Evolutionary conservation across 2,113 vertebrate species (phyloP), one percentile per base, ranked within the genome.

Genomic region (Heliornis fulica): DNA sequence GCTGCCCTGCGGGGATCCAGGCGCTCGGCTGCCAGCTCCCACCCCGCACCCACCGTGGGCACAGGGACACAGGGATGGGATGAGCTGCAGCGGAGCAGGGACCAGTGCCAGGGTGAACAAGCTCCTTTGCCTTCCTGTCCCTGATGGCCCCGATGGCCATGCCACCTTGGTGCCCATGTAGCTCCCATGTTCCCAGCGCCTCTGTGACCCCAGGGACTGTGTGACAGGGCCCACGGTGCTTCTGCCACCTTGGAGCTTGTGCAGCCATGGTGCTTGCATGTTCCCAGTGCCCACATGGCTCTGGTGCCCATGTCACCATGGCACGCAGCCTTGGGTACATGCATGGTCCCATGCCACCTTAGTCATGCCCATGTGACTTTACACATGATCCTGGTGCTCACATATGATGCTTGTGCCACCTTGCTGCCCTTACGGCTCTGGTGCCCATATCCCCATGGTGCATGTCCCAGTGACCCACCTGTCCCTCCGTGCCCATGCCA

Each of bases 321-420:
- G 14, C 34, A 32, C 22, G 2, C 5, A 5, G 28, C 31, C 32
- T 15, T 1, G 6, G 6, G 31, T 26, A 8, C n/a, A 34, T 23
- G 4, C 22, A 7, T 13, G 21, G 11, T 70, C 32, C 57, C 13
- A 5, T 21, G 77, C 15, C 34, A 18, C 50, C 43, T 72, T 9
- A 60, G 34, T 43, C 40, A 3, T 20, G 12, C 10, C 29, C 5
- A 0, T 23, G 77, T 59, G 83, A 66, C 71, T 36, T 40, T 2
- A 28, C 2, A 10, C 0, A 0, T 13, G 5, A 18, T 41, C 54
- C 36, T 9, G 19, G 38, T 65, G 56, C 45, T 36, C 23, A 0
- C 4, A 13, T 14, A 51, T 5, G 31, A 12, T 13, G 79, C 34
- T 70, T 25, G 26, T 70, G 56, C 17, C 72, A 70, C 50, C 23